A percentile compares a stretch with the other conserved stretches of the same genome.
These are phyloP conservation scores for Copidosoma aretas DNA, from an alignment of 2,888 invertebrate genomes.

Conservation along the genomic window DNA sequence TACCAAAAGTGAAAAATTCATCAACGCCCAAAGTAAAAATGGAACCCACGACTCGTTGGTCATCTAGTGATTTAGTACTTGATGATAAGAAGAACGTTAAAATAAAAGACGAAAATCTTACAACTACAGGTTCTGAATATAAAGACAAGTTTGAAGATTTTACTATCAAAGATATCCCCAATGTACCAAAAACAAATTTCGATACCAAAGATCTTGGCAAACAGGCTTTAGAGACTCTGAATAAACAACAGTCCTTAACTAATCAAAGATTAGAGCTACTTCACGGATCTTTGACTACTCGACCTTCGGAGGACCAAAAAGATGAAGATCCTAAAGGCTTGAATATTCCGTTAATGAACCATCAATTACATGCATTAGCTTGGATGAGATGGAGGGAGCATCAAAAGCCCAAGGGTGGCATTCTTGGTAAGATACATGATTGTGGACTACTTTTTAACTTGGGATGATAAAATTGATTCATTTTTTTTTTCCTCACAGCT, in stretches of 20 bases:
- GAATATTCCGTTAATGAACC: constrained; percentile 75
- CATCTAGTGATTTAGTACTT: neutral
- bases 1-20: neutral
- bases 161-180: constrained; percentile 24
- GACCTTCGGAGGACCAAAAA: constrained; percentile 69
- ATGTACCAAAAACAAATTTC: constrained; percentile 15
- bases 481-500: constrained; percentile 60
- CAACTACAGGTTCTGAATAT: neutral
- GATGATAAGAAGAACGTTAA: constrained; percentile 5
- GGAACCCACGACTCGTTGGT: neutral
- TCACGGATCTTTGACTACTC: constrained; percentile 73
- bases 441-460: neutral
- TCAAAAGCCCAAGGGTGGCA: constrained; percentile 86
- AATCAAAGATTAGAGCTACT: constrained; percentile 75
- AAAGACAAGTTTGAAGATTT: constrained; percentile 18
- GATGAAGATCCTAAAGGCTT: constrained; percentile 71
- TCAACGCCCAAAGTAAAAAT: neutral
- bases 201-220: constrained; percentile 46
- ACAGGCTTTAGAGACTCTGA: constrained; percentile 72
- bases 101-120: constrained; percentile 6
- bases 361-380: constrained; percentile 84
- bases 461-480: constrained; percentile 13
- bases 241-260: constrained; percentile 73
- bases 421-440: constrained; percentile 69
- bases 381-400: constrained; percentile 91